These are phyloP conservation scores for Heliconius charithonia DNA, from an alignment of 2,888 invertebrate genomes.

Conservation along the genomic window DNA sequence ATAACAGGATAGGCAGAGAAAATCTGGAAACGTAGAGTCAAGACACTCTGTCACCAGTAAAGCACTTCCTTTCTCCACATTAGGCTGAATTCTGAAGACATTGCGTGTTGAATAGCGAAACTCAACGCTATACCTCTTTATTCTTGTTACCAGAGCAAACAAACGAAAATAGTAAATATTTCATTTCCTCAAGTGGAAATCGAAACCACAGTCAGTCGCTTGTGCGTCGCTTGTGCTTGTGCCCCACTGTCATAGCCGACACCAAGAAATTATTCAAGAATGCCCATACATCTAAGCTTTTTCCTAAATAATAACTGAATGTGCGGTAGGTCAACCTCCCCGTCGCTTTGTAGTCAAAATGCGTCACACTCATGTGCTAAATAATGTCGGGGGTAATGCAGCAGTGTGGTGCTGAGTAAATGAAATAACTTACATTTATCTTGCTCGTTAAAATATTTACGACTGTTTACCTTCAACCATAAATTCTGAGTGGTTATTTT, in stretches of 20 bases:
- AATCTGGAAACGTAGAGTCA: not conserved
- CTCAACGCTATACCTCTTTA: too few relatives aligned
- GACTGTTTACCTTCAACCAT: slow-evolving; percentile 59
- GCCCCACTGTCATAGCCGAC: too few relatives aligned
- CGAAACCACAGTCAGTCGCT: too few relatives aligned
- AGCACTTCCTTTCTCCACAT: too few relatives aligned
- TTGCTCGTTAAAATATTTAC: slow-evolving; percentile 66
- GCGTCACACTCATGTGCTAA: slow-evolving; percentile 46
- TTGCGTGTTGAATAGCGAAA: too few relatives aligned
- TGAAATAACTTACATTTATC: slow-evolving; percentile 54
- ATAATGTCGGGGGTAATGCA: slow-evolving; percentile 46
- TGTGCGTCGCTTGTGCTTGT: too few relatives aligned
- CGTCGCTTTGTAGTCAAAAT: slow-evolving; percentile 40
- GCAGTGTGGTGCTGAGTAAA: slow-evolving; percentile 44
- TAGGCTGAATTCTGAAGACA: too few relatives aligned
- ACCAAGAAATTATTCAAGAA: not conserved
- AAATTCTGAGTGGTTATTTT: slow-evolving; percentile 54
- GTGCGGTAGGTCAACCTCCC: slow-evolving; percentile 33
- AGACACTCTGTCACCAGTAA: too few relatives aligned
- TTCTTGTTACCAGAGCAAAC: too few relatives aligned
- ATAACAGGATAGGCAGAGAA: not conserved
- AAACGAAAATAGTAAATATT: too few relatives aligned
- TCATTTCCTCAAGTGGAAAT: too few relatives aligned
- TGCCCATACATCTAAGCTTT: not conserved
- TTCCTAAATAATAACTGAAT: slow-evolving; percentile 4